Base-by-base conservation (phyloP, 1,140 invertebrate genomes). In the Onthophagus taurus region DNA sequence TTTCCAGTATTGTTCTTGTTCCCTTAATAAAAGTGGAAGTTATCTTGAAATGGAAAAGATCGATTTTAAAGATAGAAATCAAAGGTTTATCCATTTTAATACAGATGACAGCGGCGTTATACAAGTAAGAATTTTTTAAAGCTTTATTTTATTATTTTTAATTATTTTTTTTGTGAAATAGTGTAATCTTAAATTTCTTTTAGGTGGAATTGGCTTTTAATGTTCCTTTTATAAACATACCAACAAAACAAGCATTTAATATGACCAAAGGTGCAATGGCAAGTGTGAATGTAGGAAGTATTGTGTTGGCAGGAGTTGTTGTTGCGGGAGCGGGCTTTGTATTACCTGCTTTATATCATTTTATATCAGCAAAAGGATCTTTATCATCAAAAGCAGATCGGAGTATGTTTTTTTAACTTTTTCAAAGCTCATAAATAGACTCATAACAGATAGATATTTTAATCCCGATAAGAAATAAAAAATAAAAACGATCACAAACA, bases 181-280 rank as follows among this genome's bases (percentile, higher is more conserved):
- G 2, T 34, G 5, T 19, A 24, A 9, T 35, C 13, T 20, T 8
- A 13, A 12, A 19, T 41, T 44, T 26, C 14, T 57, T 59, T 45
- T 31, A 65, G 63, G 38, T 65, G 6, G 60, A 61, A 20, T 44
- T 65, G 33, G 55, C 59, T 12, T 65, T 65, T 30, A 50, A 41
- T 14, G 55, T 61, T 3, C 60, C 63, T 2, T 64, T 65, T 50
- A 47, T 65, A 5, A 53, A 38, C 12, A 55, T 65, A n/a, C 63
- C 63, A 6, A 53, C 64, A 1, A 59, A 61, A 45, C 50, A 55
- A 34, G 52, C 57, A 11, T 29, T 62, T 13, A 49, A 58, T 9
- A 24, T 50, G 29, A 45, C 49, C 0, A 51, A 54, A 36, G 55
- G 54, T 8, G 50, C 57, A 0, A 23, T 63, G 11, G 50, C 58